phyloP scores from a whole-genome alignment of 2,888 invertebrate genomes.

The Harmothoe impar region DNA sequence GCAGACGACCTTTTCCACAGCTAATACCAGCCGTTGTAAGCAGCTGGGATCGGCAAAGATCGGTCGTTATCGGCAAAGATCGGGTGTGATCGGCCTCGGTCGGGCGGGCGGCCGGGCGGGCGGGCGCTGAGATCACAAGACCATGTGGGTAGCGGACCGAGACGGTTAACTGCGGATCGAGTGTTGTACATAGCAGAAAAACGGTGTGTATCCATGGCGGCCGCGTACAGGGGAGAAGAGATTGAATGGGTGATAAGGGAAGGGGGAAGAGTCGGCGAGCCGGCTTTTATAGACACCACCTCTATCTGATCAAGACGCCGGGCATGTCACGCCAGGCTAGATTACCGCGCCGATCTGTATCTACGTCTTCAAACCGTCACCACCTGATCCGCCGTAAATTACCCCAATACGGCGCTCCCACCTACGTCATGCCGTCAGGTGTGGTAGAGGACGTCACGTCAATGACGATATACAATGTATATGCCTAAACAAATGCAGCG shows the following conservation, averaged over 20 bases:
- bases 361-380: slow-evolving; percentile 38
- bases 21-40: too few relatives aligned
- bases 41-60: background rate
- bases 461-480: too few relatives aligned
- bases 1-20: too few relatives aligned
- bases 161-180: background rate
- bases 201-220: background rate
- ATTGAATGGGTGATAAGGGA: background rate
- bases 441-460: too few relatives aligned
- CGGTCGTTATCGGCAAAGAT: background rate
- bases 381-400: slow-evolving; percentile 29
- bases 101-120: too few relatives aligned
- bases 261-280: background rate
- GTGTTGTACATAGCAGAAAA: slow-evolving; percentile 1
- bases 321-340: background rate
- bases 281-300: background rate
- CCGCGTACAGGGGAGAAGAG: slow-evolving; percentile 12
- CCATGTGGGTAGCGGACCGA: background rate
- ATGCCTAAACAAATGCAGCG: too few relatives aligned
- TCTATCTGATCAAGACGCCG: slow-evolving; percentile 36
- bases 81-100: background rate
- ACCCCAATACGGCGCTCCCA: background rate
- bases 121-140: background rate
- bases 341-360: slow-evolving; percentile 37
- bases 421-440: too few relatives aligned